These are phyloP conservation scores for Polypedilum pembai DNA, from an alignment of 1,140 invertebrate genomes.

Conservation along the genomic window DNA sequence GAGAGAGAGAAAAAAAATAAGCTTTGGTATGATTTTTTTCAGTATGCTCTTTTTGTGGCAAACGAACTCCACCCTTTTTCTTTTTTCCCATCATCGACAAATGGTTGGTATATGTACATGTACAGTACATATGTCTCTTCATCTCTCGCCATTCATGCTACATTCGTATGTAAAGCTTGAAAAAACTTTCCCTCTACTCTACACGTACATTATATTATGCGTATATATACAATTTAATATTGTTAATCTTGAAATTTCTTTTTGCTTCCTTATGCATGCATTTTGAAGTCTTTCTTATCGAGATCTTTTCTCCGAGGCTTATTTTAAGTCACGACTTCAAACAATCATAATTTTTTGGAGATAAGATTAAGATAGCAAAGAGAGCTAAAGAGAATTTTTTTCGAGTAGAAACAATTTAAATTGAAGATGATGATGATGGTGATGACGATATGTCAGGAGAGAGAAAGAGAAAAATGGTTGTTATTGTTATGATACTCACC, in stretches of 20 bases:
- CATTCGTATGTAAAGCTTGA: too few relatives aligned
- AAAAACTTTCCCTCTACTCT: too few relatives aligned
- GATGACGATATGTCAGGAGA: too few relatives aligned
- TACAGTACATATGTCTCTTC: not conserved
- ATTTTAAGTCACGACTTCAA: conserved; percentile 18
- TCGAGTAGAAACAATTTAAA: not conserved
- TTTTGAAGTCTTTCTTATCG: not conserved
- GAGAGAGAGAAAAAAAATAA: not conserved
- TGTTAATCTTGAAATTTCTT: conserved; percentile 4
- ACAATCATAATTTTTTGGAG: conserved; percentile 4
- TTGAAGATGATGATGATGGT: not conserved
- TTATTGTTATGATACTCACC: not conserved
- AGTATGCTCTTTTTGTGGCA: conserved; percentile 9
- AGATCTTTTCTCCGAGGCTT: not conserved
- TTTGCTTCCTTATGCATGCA: not conserved
- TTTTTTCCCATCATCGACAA: conserved; percentile 24
- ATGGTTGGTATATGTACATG: not conserved
- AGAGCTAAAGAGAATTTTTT: not conserved
- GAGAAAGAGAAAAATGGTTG: too few relatives aligned
- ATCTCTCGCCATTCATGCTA: not conserved
- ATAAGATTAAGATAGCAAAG: not conserved
- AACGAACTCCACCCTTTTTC: conserved; percentile 26
- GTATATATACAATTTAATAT: conserved; percentile 1
- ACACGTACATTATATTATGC: not conserved
- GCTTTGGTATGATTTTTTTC: conserved; percentile 21